Evolutionary conservation across 2,113 vertebrate genomes (phyloP).

Genomic region (Dryoscopus gambensis): DNA sequence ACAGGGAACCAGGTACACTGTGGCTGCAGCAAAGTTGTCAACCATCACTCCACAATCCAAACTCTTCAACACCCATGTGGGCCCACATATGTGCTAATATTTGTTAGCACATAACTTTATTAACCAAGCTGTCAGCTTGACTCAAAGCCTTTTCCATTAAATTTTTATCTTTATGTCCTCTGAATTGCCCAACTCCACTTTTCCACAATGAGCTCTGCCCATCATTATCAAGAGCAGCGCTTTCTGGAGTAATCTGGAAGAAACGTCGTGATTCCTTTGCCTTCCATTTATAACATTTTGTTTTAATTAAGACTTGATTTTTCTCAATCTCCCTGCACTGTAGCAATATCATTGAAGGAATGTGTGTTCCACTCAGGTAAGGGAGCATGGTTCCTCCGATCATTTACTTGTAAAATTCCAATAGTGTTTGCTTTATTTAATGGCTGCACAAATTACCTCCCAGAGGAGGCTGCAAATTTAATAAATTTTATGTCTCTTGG

Average conservation of each 20-base stretch:
- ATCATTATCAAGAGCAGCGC: neutral
- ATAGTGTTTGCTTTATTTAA: neutral
- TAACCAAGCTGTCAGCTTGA: neutral
- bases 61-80: neutral
- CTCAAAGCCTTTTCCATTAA: neutral
- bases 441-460: neutral
- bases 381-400: neutral
- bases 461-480: neutral
- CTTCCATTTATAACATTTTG: neutral
- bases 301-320: neutral
- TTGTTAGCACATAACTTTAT: neutral
- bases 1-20: neutral
- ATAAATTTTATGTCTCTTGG: neutral
- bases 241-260: neutral
- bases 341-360: neutral
- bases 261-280: neutral
- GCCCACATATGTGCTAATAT: neutral
- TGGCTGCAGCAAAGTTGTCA: neutral
- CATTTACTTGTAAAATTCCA: conserved; percentile 7
- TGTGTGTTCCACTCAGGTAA: neutral
- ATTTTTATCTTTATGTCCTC: neutral
- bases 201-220: neutral
- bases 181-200: neutral
- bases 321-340: neutral
- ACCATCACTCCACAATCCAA: neutral